Percentiles rank a stretch among this genome's conserved stretches.
phyloP scores from a whole-genome alignment of 2,888 invertebrate species.

The Cepaea hortensis region DNA sequence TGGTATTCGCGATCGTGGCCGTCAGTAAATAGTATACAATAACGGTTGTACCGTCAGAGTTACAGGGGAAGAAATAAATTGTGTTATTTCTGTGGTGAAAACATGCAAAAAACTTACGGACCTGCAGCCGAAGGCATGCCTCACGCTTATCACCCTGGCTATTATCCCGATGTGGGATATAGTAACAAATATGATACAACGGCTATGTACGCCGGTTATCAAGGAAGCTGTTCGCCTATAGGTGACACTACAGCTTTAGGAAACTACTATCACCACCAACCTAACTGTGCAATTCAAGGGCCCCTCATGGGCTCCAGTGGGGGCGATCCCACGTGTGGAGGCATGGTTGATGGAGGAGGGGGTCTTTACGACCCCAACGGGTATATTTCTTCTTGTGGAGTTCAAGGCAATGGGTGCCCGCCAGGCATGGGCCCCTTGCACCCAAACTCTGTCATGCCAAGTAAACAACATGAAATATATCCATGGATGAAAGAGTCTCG shows the following conservation, averaged over 20 bases:
- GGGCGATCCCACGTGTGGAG: constrained; percentile 35
- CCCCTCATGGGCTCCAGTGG: constrained; percentile 26
- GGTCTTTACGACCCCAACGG: constrained; percentile 43
- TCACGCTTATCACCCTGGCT: constrained; percentile 32
- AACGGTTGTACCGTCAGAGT: constrained; percentile 11
- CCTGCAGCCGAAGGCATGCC: constrained; percentile 27
- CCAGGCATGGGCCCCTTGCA: constrained; percentile 49
- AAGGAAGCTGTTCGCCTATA: constrained; percentile 40
- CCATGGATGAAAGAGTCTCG: constrained; percentile 55
- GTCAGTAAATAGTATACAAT: constrained; percentile 46
- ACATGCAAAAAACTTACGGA: constrained; percentile 47
- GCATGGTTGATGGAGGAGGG: constrained; percentile 31
- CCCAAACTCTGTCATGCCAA: constrained; percentile 32
- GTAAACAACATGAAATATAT: constrained; percentile 52
- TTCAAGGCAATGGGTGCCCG: constrained; percentile 45
- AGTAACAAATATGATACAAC: constrained; percentile 32
- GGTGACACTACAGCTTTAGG: constrained; percentile 31
- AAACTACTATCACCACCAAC: constrained; percentile 42
- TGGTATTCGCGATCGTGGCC: constrained; percentile 30
- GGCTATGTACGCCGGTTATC: constrained; percentile 38
- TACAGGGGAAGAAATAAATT: constrained; percentile 33
- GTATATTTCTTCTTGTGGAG: constrained; percentile 29
- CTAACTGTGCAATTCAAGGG: constrained; percentile 42
- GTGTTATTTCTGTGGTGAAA: constrained; percentile 25
- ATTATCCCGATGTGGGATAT: constrained; percentile 38